These are phyloP conservation scores for Sebastes hubbsi DNA, from an alignment of 2,797 vertebrate genomes.

Conservation along the genomic window DNA sequence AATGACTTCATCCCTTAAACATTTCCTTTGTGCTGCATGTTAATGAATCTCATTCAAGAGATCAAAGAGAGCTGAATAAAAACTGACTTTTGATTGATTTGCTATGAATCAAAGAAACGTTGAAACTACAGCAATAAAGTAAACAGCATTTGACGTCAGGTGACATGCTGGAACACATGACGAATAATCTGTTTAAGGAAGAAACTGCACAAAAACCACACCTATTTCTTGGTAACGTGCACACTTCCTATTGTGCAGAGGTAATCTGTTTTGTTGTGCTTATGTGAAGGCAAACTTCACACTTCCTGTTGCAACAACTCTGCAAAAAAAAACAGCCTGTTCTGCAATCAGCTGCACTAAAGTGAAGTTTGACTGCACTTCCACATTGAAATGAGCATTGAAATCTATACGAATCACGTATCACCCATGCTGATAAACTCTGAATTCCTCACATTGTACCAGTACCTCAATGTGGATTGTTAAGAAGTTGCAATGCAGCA, in stretches of 20 bases:
- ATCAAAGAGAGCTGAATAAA: conserved; percentile 1
- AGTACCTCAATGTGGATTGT: neutral
- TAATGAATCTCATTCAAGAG: neutral
- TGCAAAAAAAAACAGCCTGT: neutral
- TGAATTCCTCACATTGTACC: neutral
- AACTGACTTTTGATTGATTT: neutral
- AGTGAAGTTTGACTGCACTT: neutral
- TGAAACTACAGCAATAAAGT: neutral
- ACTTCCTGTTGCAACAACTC: conserved; percentile 43
- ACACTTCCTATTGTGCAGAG: neutral
- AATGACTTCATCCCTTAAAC: neutral
- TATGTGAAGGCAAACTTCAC: neutral
- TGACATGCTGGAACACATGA: neutral
- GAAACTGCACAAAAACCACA: neutral
- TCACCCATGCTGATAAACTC: neutral
- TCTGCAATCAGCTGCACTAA: neutral
- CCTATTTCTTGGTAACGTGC: neutral
- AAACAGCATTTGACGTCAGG: neutral
- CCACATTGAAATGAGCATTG: neutral
- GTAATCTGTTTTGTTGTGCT: neutral
- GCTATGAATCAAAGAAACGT: neutral
- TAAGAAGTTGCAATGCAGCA: neutral
- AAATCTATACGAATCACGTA: neutral
- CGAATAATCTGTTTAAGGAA: neutral
- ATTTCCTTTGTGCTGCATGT: neutral